phyloP scores from a whole-genome alignment of 2,797 vertebrate genomes.

The Cebuella pygmaea region DNA sequence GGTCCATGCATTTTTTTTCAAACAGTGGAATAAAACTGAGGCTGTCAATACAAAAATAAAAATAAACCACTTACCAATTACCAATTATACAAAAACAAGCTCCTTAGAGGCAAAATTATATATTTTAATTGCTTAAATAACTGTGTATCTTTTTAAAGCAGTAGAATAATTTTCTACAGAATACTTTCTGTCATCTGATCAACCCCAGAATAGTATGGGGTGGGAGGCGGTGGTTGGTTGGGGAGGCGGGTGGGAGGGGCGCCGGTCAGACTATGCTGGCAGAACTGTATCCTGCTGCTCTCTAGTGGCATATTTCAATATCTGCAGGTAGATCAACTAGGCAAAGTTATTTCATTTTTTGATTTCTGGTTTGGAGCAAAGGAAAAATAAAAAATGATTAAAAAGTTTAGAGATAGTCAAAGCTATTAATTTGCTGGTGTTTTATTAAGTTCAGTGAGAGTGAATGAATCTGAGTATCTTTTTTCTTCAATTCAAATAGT shows the following conservation, averaged over 20 bases:
- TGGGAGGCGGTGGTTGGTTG: rapidly evolving
- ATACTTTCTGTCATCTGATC: neutral
- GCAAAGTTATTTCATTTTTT: neutral
- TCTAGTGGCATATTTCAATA: neutral
- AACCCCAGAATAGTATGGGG: neutral
- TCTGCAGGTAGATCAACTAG: neutral
- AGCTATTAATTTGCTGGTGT: neutral
- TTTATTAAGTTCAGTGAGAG: neutral
- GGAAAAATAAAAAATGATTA: neutral
- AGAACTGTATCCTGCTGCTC: neutral
- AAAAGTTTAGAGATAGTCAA: neutral
- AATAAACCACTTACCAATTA: neutral
- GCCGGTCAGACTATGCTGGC: neutral
- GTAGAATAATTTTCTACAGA: neutral
- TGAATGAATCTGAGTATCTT: neutral
- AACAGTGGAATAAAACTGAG: neutral
- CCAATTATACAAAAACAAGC: neutral
- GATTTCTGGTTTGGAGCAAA: neutral
- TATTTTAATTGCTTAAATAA: neutral
- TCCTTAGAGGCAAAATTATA: neutral
- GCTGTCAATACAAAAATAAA: neutral
- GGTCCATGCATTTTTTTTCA: neutral
- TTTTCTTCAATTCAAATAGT: neutral
- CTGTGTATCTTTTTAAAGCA: neutral
- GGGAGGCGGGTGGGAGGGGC: too few species aligned